A percentile compares a stretch with the other conserved stretches of the same genome.
Conservation (phyloP, 2,797 vertebrate genomes). For the Cichlasoma orientale region DNA sequence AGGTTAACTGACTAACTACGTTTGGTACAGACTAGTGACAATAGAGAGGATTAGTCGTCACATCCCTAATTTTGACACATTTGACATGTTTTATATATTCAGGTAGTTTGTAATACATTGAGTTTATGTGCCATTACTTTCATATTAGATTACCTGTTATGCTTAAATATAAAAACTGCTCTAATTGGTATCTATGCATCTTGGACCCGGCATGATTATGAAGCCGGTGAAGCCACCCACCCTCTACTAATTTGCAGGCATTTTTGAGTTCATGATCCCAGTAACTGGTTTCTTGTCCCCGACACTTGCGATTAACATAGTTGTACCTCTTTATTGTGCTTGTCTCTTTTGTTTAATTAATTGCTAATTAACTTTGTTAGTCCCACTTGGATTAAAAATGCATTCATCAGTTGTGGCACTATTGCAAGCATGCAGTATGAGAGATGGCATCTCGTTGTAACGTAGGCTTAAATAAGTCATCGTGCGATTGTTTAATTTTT, state of each 20-base stretch:
- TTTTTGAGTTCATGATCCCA: background rate
- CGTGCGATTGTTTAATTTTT: background rate
- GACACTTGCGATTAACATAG: background rate
- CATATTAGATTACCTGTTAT: background rate
- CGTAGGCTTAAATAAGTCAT: background rate
- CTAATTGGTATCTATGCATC: background rate
- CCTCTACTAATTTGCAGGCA: background rate
- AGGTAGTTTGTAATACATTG: background rate
- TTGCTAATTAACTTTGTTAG: background rate
- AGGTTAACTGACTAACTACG: too few relatives aligned
- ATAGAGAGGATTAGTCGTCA: too few relatives aligned
- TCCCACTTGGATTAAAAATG: background rate
- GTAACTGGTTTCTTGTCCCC: background rate
- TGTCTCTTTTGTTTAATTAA: conserved; percentile 4
- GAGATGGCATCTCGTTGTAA: background rate
- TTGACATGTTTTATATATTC: background rate
- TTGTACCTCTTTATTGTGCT: conserved; percentile 7
- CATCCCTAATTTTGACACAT: too few relatives aligned
- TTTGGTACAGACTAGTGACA: too few relatives aligned
- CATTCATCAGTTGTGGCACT: background rate
- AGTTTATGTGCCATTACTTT: too few relatives aligned
- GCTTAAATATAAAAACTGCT: background rate
- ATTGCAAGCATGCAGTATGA: background rate
- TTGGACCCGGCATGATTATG: background rate
- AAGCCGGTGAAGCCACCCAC: background rate